Conservation (phyloP, 2,888 invertebrate species). For the Macroteleia sp. region DNA sequence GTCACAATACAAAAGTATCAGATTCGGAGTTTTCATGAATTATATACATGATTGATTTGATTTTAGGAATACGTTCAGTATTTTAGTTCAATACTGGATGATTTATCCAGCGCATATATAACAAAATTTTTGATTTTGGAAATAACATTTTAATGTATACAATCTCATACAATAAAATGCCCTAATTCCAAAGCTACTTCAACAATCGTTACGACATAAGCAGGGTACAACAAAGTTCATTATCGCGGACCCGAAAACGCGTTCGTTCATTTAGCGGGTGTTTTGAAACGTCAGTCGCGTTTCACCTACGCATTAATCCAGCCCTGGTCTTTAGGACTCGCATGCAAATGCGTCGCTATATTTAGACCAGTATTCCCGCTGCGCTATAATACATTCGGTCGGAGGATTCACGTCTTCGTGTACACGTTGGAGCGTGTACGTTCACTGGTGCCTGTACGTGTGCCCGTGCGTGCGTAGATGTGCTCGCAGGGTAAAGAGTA, state of each 20-base stretch:
- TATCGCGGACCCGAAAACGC: slow-evolving; percentile 19
- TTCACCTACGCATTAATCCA: slow-evolving; percentile 82
- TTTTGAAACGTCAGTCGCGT: slow-evolving; percentile 49
- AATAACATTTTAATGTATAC: too few species aligned
- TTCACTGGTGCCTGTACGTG: slow-evolving; percentile 62
- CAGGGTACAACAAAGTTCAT: slow-evolving; percentile 6
- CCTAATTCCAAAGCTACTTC: too few species aligned
- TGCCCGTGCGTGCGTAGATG: slow-evolving; percentile 65
- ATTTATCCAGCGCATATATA: too few species aligned
- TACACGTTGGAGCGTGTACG: slow-evolving; percentile 56
- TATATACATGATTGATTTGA: too few species aligned
- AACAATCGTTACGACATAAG: background rate
- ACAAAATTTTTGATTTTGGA: too few species aligned
- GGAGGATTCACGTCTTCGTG: slow-evolving; percentile 68
- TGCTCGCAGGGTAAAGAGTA: slow-evolving; percentile 55
- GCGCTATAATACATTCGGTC: slow-evolving; percentile 60
- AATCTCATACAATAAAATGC: too few species aligned
- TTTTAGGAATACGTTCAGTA: too few species aligned
- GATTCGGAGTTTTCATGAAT: too few species aligned
- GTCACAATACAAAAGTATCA: too few species aligned
- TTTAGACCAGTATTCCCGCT: slow-evolving; percentile 78
- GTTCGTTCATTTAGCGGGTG: slow-evolving; percentile 15
- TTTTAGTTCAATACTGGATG: too few species aligned
- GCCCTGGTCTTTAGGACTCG: slow-evolving; percentile 81
- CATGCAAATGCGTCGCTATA: slow-evolving; percentile 83